Conservation (phyloP, 2,113 vertebrate species). For the Rhynchomys soricoides region DNA sequence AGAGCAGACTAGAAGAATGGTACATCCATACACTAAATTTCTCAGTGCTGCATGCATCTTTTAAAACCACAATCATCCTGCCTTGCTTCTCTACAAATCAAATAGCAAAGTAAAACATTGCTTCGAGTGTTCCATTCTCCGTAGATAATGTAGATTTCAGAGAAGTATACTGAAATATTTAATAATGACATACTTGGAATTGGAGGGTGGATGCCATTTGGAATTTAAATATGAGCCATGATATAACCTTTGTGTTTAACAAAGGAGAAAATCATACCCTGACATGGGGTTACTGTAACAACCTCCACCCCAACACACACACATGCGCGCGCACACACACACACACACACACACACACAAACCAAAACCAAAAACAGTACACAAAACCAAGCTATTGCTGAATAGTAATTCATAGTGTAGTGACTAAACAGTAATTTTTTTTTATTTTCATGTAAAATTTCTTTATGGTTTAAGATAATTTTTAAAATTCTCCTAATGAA, state of each 20-base stretch:
- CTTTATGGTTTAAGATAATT: conserved; percentile 26
- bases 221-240: conserved; percentile 53
- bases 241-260: conserved; percentile 18
- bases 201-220: conserved; percentile 12
- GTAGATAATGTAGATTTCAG: conserved; percentile 55
- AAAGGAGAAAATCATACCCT: conserved; percentile 53
- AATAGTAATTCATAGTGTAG: not conserved
- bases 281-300: not conserved
- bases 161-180: conserved; percentile 72
- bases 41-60: conserved; percentile 30
- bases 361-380: not conserved
- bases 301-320: not conserved
- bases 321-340: not conserved
- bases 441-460: too few species aligned
- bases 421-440: conserved; percentile 25
- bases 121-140: conserved; percentile 62
- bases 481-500: conserved; percentile 45
- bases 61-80: conserved; percentile 34
- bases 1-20: conserved; percentile 44
- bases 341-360: not conserved
- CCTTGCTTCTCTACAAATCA: conserved; percentile 55
- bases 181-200: conserved; percentile 60
- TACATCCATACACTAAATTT: conserved; percentile 50
- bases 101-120: conserved; percentile 47
- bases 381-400: not conserved